A percentile compares a stretch with the other conserved stretches of the same genome.
These are phyloP conservation scores for Phenganax subtilis DNA, from an alignment of 92 coral and sea anemone genomes.

Conservation along the genomic window DNA sequence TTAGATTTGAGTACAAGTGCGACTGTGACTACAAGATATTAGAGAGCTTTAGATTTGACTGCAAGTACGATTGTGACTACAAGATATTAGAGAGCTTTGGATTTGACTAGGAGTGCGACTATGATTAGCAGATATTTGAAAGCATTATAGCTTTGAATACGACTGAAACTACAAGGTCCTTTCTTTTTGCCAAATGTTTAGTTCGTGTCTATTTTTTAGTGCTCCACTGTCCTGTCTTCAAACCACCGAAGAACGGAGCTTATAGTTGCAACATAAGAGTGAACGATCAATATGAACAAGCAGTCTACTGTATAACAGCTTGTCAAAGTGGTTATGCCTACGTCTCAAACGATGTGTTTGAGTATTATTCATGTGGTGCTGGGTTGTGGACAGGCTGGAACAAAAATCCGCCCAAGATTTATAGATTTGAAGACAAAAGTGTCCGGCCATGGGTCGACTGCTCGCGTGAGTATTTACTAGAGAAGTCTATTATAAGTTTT, in stretches of 20 bases:
- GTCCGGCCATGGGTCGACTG: conserved; percentile 95
- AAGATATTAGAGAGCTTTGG: neutral
- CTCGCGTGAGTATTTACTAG: conserved; percentile 53
- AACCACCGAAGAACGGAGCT: conserved; percentile 68
- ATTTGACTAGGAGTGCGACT: neutral
- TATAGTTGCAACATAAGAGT: conserved; percentile 73
- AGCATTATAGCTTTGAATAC: neutral
- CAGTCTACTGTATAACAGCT: conserved; percentile 68
- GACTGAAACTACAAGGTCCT: neutral
- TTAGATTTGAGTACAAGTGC: neutral
- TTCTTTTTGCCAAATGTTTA: neutral
- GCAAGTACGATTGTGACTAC: neutral
- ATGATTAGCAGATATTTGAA: too few species aligned
- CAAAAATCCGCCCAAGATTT: conserved; percentile 34
- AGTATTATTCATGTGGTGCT: conserved; percentile 65
- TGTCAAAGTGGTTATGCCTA: conserved; percentile 78
- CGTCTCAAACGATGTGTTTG: conserved; percentile 51
- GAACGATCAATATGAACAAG: conserved; percentile 50
- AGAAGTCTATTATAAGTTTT: too few species aligned
- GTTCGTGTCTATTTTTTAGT: conserved; percentile 39
- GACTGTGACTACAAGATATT: neutral
- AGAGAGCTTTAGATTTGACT: neutral
- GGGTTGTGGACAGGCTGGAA: conserved; percentile 71
- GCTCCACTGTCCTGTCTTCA: conserved; percentile 68
- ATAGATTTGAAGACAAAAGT: conserved; percentile 43